Conservation (phyloP, 1,140 invertebrate genomes). For the Papilio aristodemus region DNA sequence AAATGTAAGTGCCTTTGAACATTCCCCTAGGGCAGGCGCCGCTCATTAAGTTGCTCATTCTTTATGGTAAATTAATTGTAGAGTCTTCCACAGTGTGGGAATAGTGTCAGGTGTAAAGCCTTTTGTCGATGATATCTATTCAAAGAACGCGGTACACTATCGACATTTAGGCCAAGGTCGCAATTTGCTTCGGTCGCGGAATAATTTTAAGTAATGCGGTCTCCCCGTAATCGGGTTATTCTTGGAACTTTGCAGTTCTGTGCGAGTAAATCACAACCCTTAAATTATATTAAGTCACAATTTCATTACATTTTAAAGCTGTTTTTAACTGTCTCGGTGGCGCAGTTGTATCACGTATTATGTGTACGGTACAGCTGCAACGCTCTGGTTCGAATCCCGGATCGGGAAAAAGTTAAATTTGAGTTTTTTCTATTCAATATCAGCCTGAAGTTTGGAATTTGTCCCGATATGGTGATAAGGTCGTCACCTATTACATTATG, state of each 20-base stretch:
- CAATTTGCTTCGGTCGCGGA: conserved; percentile 21
- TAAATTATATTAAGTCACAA: neutral
- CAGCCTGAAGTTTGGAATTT: too few relatives aligned
- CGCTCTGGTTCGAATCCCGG: too few relatives aligned
- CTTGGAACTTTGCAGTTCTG: conserved; percentile 1
- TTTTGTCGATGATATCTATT: conserved; percentile 25
- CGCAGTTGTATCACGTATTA: too few relatives aligned
- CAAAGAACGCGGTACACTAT: conserved; percentile 1
- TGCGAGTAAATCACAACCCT: neutral
- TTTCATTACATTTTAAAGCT: too few relatives aligned
- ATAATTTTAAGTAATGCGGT: conserved; percentile 22
- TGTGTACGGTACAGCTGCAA: too few relatives aligned
- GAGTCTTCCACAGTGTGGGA: neutral
- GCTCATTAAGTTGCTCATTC: neutral
- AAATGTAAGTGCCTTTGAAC: neutral
- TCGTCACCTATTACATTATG: too few relatives aligned
- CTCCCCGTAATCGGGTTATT: conserved; percentile 18
- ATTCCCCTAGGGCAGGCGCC: neutral
- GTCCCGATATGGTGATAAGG: too few relatives aligned
- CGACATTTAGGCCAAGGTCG: conserved; percentile 13
- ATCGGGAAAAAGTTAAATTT: too few relatives aligned
- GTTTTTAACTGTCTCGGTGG: too few relatives aligned
- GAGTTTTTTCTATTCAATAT: too few relatives aligned
- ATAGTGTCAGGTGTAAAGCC: conserved; percentile 26
- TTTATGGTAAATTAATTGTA: conserved; percentile 19